Conservation (phyloP, 2,797 vertebrate genomes). For the Furcifer pardalis region DNA sequence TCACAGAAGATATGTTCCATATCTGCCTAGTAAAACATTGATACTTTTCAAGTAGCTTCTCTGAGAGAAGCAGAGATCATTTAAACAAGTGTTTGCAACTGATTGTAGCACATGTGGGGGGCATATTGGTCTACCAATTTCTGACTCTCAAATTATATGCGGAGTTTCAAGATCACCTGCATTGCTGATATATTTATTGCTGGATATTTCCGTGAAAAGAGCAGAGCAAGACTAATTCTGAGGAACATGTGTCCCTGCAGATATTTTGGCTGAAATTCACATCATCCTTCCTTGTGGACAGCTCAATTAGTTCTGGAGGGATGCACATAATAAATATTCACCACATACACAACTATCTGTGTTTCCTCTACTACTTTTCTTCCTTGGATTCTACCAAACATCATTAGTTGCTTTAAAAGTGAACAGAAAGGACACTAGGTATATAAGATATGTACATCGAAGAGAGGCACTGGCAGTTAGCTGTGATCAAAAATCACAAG, state of each 20-base stretch:
- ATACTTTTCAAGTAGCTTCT: background rate
- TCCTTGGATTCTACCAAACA: background rate
- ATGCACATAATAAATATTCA: background rate
- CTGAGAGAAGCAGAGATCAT: background rate
- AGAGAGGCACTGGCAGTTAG: background rate
- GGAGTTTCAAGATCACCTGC: background rate
- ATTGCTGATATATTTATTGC: background rate
- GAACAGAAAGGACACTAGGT: background rate
- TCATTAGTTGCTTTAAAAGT: background rate
- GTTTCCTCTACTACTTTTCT: background rate
- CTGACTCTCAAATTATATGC: background rate
- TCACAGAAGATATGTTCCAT: background rate
- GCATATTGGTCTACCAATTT: background rate
- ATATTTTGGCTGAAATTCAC: background rate
- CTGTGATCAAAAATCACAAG: conserved; percentile 38
- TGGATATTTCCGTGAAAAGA: background rate
- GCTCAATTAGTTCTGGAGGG: background rate
- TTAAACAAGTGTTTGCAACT: background rate
- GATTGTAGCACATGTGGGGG: background rate
- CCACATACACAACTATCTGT: background rate
- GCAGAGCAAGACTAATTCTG: background rate
- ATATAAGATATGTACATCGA: background rate
- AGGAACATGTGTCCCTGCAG: background rate
- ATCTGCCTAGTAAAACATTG: background rate
- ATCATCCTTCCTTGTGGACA: background rate